A percentile compares a stretch with the other conserved stretches of the same genome.
Conservation (phyloP, 2,113 vertebrate species). For the Scomber scombrus region DNA sequence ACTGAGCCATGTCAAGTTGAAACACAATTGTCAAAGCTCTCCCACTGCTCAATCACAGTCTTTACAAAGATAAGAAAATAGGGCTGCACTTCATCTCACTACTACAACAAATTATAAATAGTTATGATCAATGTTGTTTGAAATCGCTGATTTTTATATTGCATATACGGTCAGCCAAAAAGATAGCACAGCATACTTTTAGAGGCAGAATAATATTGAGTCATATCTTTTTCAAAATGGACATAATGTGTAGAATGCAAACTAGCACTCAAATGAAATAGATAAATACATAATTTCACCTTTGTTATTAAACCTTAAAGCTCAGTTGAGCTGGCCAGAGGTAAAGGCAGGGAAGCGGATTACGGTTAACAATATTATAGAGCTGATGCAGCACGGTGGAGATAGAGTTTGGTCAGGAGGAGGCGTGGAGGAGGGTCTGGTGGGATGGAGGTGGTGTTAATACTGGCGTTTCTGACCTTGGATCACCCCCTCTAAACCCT, state of each 20-base stretch:
- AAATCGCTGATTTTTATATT: neutral
- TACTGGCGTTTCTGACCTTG: constrained; percentile 75
- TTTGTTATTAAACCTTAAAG: constrained; percentile 50
- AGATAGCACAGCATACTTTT: neutral
- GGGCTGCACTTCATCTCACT: constrained; percentile 26
- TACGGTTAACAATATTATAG: constrained; percentile 64
- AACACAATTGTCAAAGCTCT: constrained; percentile 59
- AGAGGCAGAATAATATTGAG: neutral
- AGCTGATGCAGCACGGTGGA: constrained; percentile 76
- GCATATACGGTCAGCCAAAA: too few species aligned
- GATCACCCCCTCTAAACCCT: constrained; percentile 68
- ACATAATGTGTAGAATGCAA: neutral
- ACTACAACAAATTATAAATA: constrained; percentile 32
- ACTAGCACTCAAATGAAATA: constrained; percentile 19
- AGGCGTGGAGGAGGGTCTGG: constrained; percentile 46
- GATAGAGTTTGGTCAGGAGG: constrained; percentile 46
- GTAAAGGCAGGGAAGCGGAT: constrained; percentile 69
- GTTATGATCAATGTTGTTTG: neutral
- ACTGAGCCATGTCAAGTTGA: constrained; percentile 64
- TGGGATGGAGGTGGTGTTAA: constrained; percentile 62
- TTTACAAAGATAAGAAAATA: constrained; percentile 46
- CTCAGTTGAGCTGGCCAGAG: constrained; percentile 51
- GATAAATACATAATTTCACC: constrained; percentile 33
- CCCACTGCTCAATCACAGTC: constrained; percentile 49
- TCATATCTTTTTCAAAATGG: neutral